phyloP scores from a whole-genome alignment of 2,113 vertebrate species.

The Prionailurus viverrinus region DNA sequence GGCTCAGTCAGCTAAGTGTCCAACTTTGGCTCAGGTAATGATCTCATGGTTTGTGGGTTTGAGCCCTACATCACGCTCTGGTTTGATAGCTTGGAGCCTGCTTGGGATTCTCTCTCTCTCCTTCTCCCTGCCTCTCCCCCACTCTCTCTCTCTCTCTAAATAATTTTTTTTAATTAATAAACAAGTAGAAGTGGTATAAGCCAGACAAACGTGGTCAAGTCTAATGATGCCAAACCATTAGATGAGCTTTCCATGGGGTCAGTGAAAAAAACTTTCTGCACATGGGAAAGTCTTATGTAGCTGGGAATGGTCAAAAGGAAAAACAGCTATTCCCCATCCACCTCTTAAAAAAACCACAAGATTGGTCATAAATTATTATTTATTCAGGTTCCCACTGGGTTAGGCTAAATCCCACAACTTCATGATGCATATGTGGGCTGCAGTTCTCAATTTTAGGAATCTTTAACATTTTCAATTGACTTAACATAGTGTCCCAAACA shows the following conservation, averaged over 20 bases:
- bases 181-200: background rate
- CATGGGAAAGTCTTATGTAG: background rate
- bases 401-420: background rate
- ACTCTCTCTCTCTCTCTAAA: too few relatives aligned
- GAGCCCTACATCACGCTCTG: too few relatives aligned
- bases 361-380: background rate
- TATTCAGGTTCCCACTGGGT: background rate
- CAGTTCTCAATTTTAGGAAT: background rate
- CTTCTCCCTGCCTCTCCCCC: too few relatives aligned
- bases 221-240: background rate
- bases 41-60: too few relatives aligned
- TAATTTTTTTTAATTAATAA: too few relatives aligned
- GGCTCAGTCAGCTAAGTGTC: too few relatives aligned
- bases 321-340: background rate
- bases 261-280: background rate
- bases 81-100: too few relatives aligned
- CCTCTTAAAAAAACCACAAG: background rate
- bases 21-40: too few relatives aligned
- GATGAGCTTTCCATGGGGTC: background rate
- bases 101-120: too few relatives aligned
- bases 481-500: background rate
- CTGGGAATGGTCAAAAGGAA: background rate
- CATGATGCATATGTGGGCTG: background rate
- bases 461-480: background rate
- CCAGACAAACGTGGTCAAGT: background rate